Evolutionary conservation across 1,140 invertebrate species (phyloP), one percentile per base, ranked within the genome.

Genomic region (Rhyacophila brunnea): DNA sequence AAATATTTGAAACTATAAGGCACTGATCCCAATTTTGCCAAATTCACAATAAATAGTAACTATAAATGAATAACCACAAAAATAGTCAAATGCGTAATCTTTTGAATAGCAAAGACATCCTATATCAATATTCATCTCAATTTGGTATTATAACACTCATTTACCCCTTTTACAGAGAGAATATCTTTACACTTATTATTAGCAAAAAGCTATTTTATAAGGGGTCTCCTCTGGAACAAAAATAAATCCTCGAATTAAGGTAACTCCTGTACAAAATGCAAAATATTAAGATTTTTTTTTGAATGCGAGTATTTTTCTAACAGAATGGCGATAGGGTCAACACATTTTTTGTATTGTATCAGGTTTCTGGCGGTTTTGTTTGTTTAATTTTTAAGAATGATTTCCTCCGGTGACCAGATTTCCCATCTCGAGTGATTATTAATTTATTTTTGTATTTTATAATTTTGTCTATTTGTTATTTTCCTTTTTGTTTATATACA

Each of bases 121-220:
- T n/a, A n/a, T n/a, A n/a, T n/a, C n/a, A n/a, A n/a, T n/a, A n/a
- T n/a, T n/a, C n/a, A n/a, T n/a, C n/a, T n/a, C n/a, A n/a, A n/a
- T n/a, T n/a, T n/a, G n/a, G n/a, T n/a, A n/a, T n/a, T n/a, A n/a
- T n/a, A n/a, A n/a, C n/a, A n/a, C 9, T 28, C 9, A 28, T 28
- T 28, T 28, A 28, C 23, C 23, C 23, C 75, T 72, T 72, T 78
- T 81, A 75, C 78, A 77, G 71, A 68, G 71, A 64, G 74, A 77
- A 62, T 81, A 81, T 71, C 71, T 83, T 64, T 83, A 81, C 70
- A 77, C 71, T 59, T 81, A 74, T 76, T 82, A 83, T 72, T 82
- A 73, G 69, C 36, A 13, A 53, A 61, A 58, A 58, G 47, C 47
- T 61, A 56, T 54, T 53, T 47, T 51, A 42, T 64, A 47, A 48